These are phyloP conservation scores for Cloeon dipterum DNA, from an alignment of 2,888 invertebrate species.

Conservation along the genomic window DNA sequence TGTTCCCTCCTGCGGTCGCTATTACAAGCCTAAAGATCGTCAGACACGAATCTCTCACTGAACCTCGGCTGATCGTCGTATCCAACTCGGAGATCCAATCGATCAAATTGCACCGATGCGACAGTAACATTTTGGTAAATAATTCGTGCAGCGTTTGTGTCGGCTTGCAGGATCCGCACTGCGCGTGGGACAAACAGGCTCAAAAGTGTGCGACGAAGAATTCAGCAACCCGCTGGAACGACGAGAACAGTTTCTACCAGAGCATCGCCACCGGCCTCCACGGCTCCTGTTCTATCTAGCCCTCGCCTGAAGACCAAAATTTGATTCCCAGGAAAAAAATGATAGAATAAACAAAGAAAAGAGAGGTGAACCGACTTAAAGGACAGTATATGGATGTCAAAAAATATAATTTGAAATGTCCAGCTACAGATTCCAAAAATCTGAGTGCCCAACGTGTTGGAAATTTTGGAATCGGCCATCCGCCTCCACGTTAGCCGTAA, in stretches of 20 bases:
- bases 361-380: no score
- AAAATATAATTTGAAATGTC: no score
- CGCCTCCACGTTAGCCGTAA: no score
- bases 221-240: conserved; percentile 51
- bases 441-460: no score
- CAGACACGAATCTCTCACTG: conserved; percentile 28
- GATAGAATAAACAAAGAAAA: no score
- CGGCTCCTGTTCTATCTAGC: conserved; percentile 46
- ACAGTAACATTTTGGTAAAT: no score
- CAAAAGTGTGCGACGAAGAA: conserved; percentile 43
- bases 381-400: no score
- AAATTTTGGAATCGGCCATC: no score
- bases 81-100: conserved; percentile 69
- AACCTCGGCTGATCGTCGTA: conserved; percentile 63
- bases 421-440: no score
- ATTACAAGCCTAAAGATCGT: conserved; percentile 53
- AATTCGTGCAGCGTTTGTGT: conserved; percentile 69
- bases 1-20: conserved; percentile 40
- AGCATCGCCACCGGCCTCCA: conserved; percentile 63
- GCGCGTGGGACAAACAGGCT: conserved; percentile 87
- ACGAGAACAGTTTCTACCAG: conserved; percentile 66
- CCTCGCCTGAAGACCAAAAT: no score
- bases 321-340: no score
- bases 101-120: conserved; percentile 68
- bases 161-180: conserved; percentile 86